Evolutionary conservation across 1,140 invertebrate species (phyloP), one percentile per base, ranked within the genome.

Genomic region (Procambarus virginalis): DNA sequence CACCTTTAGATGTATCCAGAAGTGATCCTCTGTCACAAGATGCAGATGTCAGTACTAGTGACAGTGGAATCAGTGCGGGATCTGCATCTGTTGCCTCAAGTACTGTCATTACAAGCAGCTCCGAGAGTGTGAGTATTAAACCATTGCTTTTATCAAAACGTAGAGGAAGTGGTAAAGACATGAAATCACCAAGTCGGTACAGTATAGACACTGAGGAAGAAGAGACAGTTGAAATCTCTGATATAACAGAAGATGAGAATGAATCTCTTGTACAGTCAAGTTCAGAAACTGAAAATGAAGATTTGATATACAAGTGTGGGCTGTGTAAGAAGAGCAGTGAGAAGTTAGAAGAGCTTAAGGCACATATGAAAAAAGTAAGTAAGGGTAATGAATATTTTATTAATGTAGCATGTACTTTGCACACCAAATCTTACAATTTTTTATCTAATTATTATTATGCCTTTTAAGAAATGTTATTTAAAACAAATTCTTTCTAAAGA

Each of bases 281-380:
- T 22, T 76, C 88, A 34, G 81, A 78, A 22, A 51, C 22, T 45
- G 81, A 84, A 34, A 49, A 12, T 46, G 73, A 84, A 68, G 82
- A 84, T 58, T 45, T 84, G 45, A 68, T 89, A 12, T 89, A 84
- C 60, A 89, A 89, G 46, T 89, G 88, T 89, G 81, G 88, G 10
- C 75, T 84, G 6, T 89, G 88, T 48, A 89, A 89, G 75, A 89
- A 89, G 17, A 84, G 81, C 46, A 89, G 81, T 79, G 70, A 77
- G 14, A 89, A 79, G 34, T 51, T 89, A 51, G 70, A 84, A 4
- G 88, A 89, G 22, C 45, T 89, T 20, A 20, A 84, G 49, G 73
- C 73, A 2, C 88, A 89, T 45, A 64, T 89, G 22, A 89, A n/a
- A 14, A 89, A 89, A 79, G 88, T 89, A 89, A 84, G 80, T 75